Evolutionary conservation across 1,140 invertebrate genomes (phyloP), one percentile per base, ranked within the genome.

Genomic region (Campoletis sonorensis): DNA sequence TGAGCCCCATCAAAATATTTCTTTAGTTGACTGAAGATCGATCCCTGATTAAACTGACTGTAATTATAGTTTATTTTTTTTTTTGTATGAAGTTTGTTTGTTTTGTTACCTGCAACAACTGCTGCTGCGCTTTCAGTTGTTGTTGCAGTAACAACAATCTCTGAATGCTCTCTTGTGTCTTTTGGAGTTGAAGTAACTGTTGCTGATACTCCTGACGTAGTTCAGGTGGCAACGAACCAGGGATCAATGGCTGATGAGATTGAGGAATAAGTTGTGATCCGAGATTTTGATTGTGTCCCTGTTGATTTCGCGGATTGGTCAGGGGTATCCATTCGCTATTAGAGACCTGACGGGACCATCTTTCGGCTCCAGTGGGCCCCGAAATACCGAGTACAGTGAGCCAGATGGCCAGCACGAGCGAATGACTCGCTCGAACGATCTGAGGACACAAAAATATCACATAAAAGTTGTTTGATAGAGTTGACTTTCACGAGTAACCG

Each of bases 271-370:
- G 77, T 16, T 70, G 30, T 78, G 85, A 75, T 18, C 81, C 75
- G 15, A 85, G 83, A 82, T 81, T 79, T 68, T 86, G 82, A 61
- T 68, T 78, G 51, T 85, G 87, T 77, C 70, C 64, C 45, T 86
- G 81, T n/a, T 33, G 80, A 75, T 51, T 78, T 27, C 87, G 85
- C 0, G 90, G 89, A 83, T 89, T 85, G 18, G 91, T 83, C 30
- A 92, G 67, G 1, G 91, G 91, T 26, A 92, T 91, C 91, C 91
- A 92, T 61, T 92, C 91, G 84, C 89, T 92, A 58, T 90, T 92
- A 0, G 89, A 85, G 26, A 89, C 86, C 83, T 92, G 91, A 73
- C 91, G 87, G 33, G 91, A 92, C 91, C 91, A 92, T 89, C 91
- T 86, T 26, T 92, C 87, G 11, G 80, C 85, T 30, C 30, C 79